Percentiles rank a stretch among this genome's conserved stretches.
Evolutionary conservation across 2,113 vertebrate species (phyloP).

Genomic region (Hyla sarda): DNA sequence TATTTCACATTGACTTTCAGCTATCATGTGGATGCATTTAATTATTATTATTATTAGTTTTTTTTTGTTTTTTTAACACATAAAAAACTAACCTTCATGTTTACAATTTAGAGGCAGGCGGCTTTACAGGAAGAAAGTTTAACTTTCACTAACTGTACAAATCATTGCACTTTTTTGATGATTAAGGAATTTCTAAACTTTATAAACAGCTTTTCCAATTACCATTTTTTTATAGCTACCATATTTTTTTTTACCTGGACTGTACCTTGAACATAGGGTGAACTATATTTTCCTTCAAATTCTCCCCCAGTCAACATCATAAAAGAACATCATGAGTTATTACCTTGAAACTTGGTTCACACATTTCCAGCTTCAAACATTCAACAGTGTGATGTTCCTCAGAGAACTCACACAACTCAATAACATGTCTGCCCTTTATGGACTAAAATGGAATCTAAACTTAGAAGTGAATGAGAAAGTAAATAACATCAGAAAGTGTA

Average conservation of each 20-base stretch:
- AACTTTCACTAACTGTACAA: not conserved
- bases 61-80: no score
- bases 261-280: constrained; percentile 50
- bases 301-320: constrained; percentile 63
- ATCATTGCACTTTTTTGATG: not conserved
- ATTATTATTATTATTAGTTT: no score
- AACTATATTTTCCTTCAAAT: constrained; percentile 60
- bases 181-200: constrained; percentile 56
- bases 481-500: not conserved
- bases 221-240: constrained; percentile 45
- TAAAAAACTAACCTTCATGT: no score
- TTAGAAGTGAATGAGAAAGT: not conserved
- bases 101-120: not conserved
- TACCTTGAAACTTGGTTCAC: constrained; percentile 66
- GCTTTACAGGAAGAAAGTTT: not conserved
- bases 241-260: constrained; percentile 49
- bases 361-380: constrained; percentile 70
- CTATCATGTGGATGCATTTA: no score
- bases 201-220: constrained; percentile 32
- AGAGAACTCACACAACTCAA: constrained; percentile 57
- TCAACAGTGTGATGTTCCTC: constrained; percentile 65
- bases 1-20: no score
- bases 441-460: constrained; percentile 5
- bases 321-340: constrained; percentile 68
- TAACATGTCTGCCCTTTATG: constrained; percentile 7